Base-by-base conservation (phyloP, 64 coral and sea anemone species). In the Montipora cactus region DNA sequence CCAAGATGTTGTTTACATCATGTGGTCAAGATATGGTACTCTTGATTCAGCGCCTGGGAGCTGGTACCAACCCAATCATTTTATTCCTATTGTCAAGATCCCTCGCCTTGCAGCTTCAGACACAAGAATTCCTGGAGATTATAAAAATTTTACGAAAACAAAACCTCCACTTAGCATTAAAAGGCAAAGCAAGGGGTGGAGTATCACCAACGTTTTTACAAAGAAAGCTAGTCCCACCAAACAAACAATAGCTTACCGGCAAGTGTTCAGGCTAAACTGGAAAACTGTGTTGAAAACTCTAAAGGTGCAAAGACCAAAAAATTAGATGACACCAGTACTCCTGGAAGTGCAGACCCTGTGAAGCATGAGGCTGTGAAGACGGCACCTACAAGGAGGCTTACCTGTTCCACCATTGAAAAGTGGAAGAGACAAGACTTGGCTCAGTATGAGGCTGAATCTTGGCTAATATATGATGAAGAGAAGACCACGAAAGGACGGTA, bases 1-100 rank as follows among this genome's bases (percentile, higher is more conserved):
- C 11, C 49, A 79, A 90, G 18, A 8, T 44, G 66, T 59, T 2
- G 47, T 90, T 5, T 90, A 57, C 78, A 90, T 80, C 21, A 79
- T 90, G 59, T 90, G 88, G 76, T 90, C 88, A 44, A 78, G 76
- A 58, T n/a, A 64, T 45, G 59, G 76, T 3, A 48, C 52, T 44
- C 14, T 66, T 64, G 73, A 66, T 90, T 6, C 52, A 7, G 79
- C 23, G 53, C 61, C 19, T 61, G 88, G 59, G 75, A 20, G 12
- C 19, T 89, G 87, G 87, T 89, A 53, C 72, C 48, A 77, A 11
- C 87, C 87, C 9, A 89, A 89, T 44, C 75, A 89, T 50, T 89
- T 89, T 47, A 89, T 89, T 28, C 74, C 87, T 8, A 28, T 89
- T 19, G 5, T 89, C 18, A 50, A 76, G 25, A 44, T 61, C 16